A percentile compares a stretch with the other conserved stretches of the same genome.
These are phyloP conservation scores for Callospermophilus lateralis DNA, from an alignment of 2,113 vertebrate genomes.

Conservation along the genomic window DNA sequence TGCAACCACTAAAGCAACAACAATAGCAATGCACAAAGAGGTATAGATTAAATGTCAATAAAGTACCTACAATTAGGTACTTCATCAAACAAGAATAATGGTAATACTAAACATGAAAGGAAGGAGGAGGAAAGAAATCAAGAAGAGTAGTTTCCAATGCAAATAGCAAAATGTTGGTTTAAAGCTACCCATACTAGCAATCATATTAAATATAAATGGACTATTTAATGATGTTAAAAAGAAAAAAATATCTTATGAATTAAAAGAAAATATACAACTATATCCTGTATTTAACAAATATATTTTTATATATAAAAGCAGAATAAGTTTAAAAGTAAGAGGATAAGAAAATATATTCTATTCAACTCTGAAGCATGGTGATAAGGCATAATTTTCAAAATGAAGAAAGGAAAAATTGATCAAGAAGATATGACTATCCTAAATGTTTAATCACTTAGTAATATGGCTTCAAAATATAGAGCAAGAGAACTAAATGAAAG, in stretches of 20 bases:
- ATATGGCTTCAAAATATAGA: not conserved
- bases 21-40: not conserved
- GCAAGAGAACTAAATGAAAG: not conserved
- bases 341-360: not conserved
- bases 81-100: not conserved
- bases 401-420: not conserved
- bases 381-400: not conserved
- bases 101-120: not conserved
- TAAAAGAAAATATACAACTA: not conserved
- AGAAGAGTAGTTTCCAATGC: not conserved
- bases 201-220: slow-evolving; percentile 9
- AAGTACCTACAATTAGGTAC: not conserved
- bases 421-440: not conserved
- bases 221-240: not conserved
- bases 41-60: not conserved
- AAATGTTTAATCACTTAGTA: not conserved
- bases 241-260: not conserved
- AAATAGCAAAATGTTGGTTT: not conserved
- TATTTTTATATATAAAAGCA: not conserved
- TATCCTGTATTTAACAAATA: not conserved
- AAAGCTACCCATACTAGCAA: not conserved
- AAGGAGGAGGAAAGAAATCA: not conserved
- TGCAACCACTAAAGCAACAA: not conserved
- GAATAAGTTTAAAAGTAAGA: not conserved
- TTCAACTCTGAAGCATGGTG: not conserved